These are phyloP conservation scores for Anguilla obscura DNA, from an alignment of 2,797 vertebrate species.

Conservation along the genomic window DNA sequence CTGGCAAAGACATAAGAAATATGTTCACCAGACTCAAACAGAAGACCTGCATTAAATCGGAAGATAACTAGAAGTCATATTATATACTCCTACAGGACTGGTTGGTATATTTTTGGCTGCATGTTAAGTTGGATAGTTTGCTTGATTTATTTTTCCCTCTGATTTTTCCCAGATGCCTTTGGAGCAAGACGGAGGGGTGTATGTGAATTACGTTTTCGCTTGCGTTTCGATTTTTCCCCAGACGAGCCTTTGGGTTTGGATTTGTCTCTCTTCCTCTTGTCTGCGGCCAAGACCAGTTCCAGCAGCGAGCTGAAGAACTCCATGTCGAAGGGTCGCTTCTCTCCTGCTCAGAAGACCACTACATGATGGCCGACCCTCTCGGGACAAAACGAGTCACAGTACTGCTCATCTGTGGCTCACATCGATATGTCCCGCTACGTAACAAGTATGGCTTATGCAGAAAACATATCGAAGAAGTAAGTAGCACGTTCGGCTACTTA, in stretches of 20 bases:
- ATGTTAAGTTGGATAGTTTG: neutral
- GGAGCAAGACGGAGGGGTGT: neutral
- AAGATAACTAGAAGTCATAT: neutral
- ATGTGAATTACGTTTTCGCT: constrained; percentile 20
- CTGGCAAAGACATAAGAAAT: neutral
- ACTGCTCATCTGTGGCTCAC: neutral
- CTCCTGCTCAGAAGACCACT: constrained; percentile 66
- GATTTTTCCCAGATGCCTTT: neutral
- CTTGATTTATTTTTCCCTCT: neutral
- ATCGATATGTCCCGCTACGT: neutral
- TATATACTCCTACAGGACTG: neutral
- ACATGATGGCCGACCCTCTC: neutral
- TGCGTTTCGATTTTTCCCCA: constrained; percentile 75
- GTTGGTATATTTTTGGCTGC: neutral
- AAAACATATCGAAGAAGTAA: neutral
- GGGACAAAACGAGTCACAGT: neutral
- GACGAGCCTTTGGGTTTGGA: constrained; percentile 53
- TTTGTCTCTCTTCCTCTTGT: constrained; percentile 80
- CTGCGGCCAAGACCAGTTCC: constrained; percentile 82
- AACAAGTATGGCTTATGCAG: neutral
- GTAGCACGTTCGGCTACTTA: constrained; percentile 66
- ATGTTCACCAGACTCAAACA: neutral
- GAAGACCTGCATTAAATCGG: neutral
- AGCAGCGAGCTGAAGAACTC: constrained; percentile 90
- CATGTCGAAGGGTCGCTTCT: constrained; percentile 88